Conservation (phyloP, 2,797 vertebrate genomes). For the Rhinogobio ventralis region DNA sequence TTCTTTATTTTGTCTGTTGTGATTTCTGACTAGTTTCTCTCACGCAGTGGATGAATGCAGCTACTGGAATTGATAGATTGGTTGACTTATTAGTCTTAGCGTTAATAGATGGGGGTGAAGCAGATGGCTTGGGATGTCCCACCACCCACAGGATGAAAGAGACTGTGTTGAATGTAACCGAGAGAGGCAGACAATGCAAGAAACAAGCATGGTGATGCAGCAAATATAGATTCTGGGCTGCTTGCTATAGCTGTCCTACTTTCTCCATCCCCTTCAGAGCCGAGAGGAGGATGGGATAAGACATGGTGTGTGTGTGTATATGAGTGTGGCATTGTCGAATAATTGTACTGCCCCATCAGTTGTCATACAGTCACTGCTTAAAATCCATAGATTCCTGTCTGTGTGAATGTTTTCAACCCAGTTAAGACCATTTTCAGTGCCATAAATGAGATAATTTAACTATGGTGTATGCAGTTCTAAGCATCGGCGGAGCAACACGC, state of each 20-base stretch:
- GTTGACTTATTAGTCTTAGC: constrained; percentile 13
- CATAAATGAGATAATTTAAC: background rate
- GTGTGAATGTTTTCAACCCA: background rate
- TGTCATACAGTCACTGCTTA: constrained; percentile 4
- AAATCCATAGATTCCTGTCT: background rate
- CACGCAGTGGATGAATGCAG: background rate
- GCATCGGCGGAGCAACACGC: background rate
- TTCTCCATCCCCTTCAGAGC: constrained; percentile 32
- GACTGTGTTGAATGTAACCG: background rate
- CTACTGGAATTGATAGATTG: background rate
- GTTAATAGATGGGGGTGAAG: constrained; percentile 18
- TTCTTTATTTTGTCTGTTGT: constrained; percentile 4
- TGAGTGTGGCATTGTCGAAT: constrained; percentile 20
- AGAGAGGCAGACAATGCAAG: constrained; percentile 20
- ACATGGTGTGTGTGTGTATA: constrained; percentile 17
- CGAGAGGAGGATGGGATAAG: constrained; percentile 29
- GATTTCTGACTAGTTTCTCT: constrained; percentile 2
- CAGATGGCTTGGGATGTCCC: constrained; percentile 23
- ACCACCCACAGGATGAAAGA: constrained; percentile 31
- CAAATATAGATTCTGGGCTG: constrained; percentile 56
- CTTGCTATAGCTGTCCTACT: constrained; percentile 42
- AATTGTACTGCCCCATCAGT: constrained; percentile 1
- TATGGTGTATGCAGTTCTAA: background rate
- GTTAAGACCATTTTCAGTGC: background rate
- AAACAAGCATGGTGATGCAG: constrained; percentile 44